These are phyloP conservation scores for Perizoma flavofasciatum DNA, from an alignment of 2,888 invertebrate genomes.

Conservation along the genomic window DNA sequence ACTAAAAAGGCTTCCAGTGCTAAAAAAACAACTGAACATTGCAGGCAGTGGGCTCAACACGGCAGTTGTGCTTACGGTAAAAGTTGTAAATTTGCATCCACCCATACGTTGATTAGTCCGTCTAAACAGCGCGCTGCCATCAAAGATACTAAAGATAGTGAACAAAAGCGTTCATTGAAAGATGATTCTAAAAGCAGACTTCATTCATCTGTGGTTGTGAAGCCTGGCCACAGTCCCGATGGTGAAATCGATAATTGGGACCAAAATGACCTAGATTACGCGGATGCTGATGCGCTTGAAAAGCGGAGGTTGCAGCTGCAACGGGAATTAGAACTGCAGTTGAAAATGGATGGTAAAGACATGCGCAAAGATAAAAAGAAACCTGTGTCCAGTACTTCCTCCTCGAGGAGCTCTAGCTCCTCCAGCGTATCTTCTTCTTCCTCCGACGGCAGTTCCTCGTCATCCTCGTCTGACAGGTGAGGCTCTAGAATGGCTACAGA, in stretches of 20 bases:
- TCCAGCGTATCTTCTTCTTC: conserved; percentile 86
- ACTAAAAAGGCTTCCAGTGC: conserved; percentile 85
- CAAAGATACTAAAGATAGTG: conserved; percentile 86
- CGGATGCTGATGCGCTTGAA: conserved; percentile 91
- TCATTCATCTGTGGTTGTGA: conserved; percentile 86
- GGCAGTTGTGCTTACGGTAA: conserved; percentile 91
- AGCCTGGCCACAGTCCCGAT: conserved; percentile 84
- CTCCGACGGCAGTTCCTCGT: conserved; percentile 86
- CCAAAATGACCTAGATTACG: conserved; percentile 91
- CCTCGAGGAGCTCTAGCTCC: conserved; percentile 86
- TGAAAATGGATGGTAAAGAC: conserved; percentile 89
- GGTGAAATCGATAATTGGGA: conserved; percentile 90
- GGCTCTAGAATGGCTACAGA: neutral
- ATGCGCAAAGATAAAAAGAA: conserved; percentile 88
- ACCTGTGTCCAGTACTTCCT: conserved; percentile 87
- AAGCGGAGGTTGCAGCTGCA: conserved; percentile 89
- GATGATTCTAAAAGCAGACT: conserved; percentile 87
- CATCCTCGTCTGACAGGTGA: conserved; percentile 83
- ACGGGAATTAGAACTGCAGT: conserved; percentile 90
- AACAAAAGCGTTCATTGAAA: conserved; percentile 78
- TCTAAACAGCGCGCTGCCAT: conserved; percentile 88
- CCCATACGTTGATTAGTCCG: conserved; percentile 89
- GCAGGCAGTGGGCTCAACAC: conserved; percentile 90
- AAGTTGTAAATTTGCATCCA: conserved; percentile 89
- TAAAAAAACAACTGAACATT: conserved; percentile 86